Base-by-base conservation (phyloP, 2,797 vertebrate genomes). In the Microctenopoma steveboyesi region DNA sequence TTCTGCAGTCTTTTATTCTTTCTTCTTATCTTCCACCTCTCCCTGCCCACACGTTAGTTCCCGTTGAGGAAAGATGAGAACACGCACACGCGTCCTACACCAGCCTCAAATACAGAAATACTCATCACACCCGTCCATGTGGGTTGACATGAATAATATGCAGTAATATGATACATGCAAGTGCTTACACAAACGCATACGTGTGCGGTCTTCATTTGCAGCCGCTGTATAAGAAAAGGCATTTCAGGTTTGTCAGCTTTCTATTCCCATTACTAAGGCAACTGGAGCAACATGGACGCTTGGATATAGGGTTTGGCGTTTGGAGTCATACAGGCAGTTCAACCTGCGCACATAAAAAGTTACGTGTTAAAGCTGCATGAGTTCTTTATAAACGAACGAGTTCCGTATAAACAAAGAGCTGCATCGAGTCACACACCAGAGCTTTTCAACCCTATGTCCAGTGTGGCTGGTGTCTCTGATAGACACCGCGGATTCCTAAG, bases 171-270 rank as follows among this genome's bases (percentile, higher is more conserved):
- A 54, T 49, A 64, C 48, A 59, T 30, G 56, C 50, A 49, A 39
- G 51, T 69, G 64, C 67, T 73, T 49, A 63, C 59, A 63, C 50
- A 52, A 5, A 74, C 40, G 51, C 46, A 72, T 18, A 48, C 1
- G 28, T n/a, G 27, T 13, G 45, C 54, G 59, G 18, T 51, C 22
- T 42, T 68, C 48, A 56, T 48, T 47, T 56, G 9, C 64, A 64
- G 49, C 30, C 43, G 37, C n/a, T 67, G 45, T 30, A 46, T 76
- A 64, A 66, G 37, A 39, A 49, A 22, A 50, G 52, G 35, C 55
- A 49, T 45, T 85, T 88, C 78, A 80, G 82, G 85, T 88, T 86
- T 74, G 69, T 78, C 82, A 37, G 69, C 73, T 78, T 84, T 84
- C 72, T 76, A 59, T 79, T 86, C 30, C 58, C 59, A 53, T 53